Conservation (phyloP, 2,113 vertebrate species). For the Tragulus kanchil region DNA sequence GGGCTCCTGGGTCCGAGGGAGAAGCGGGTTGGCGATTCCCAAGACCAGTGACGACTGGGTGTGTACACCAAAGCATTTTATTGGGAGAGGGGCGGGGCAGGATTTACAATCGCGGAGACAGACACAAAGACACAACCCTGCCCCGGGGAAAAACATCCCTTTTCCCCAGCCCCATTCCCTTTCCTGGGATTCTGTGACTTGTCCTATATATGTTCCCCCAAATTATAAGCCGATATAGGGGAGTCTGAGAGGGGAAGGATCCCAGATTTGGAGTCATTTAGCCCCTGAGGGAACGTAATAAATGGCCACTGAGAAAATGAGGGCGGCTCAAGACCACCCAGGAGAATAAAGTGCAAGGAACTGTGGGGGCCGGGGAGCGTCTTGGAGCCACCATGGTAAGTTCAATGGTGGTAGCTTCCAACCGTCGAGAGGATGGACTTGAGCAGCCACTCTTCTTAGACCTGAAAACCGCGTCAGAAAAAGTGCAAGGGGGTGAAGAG, state of each 20-base stretch:
- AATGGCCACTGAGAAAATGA: constrained; percentile 79
- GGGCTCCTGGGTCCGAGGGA: background rate
- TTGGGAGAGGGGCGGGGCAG: constrained; percentile 75
- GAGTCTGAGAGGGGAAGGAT: constrained; percentile 13
- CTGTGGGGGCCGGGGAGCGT: background rate
- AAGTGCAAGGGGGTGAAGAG: constrained; percentile 61
- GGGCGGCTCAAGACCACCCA: constrained; percentile 66
- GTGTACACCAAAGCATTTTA: constrained; percentile 79
- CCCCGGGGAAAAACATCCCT: constrained; percentile 51
- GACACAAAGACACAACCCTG: constrained; percentile 77
- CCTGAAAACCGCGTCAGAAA: constrained; percentile 71
- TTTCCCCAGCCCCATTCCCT: constrained; percentile 43
- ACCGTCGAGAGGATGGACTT: background rate
- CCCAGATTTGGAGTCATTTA: constrained; percentile 64
- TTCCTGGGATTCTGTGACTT: constrained; percentile 64
- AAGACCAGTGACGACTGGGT: background rate
- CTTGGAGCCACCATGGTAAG: constrained; percentile 71
- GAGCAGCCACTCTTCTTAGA: constrained; percentile 61
- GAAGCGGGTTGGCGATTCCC: background rate
- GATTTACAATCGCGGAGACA: constrained; percentile 76
- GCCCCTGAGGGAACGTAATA: constrained; percentile 74
- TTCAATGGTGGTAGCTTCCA: constrained; percentile 57
- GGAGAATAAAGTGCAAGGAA: constrained; percentile 82
- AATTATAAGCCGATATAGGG: constrained; percentile 56
- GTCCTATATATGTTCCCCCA: background rate